Conservation (phyloP, 2,888 invertebrate species). For the Drosophila cognata region DNA sequence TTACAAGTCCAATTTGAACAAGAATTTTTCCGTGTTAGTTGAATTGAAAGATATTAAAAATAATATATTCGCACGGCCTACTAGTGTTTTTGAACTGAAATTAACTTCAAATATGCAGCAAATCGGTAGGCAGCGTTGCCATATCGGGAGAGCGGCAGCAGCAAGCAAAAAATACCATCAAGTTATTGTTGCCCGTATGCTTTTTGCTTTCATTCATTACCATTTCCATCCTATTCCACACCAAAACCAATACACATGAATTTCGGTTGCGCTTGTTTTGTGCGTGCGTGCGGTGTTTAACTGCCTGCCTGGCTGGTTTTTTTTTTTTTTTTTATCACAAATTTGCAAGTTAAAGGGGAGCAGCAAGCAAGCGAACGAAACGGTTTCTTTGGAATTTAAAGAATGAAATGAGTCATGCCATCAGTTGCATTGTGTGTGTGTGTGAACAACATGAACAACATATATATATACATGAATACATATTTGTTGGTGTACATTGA, state of each 20-base stretch:
- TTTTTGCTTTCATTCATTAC: constrained; percentile 61
- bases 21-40: constrained; percentile 56
- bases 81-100: constrained; percentile 9
- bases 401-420: constrained; percentile 66
- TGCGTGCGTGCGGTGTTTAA: constrained; percentile 25
- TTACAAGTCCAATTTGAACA: constrained; percentile 51
- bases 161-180: constrained; percentile 3
- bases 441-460: not conserved
- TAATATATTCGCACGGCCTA: constrained; percentile 35
- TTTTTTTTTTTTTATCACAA: constrained; percentile 30
- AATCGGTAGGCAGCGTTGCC: constrained; percentile 36
- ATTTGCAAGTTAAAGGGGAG: constrained; percentile 45
- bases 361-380: constrained; percentile 21
- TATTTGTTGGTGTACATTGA: constrained; percentile 14
- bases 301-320: constrained; percentile 33
- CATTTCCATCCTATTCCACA: constrained; percentile 41
- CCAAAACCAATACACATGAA: constrained; percentile 34
- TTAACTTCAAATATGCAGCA: not conserved
- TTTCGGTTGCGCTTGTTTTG: constrained; percentile 5
- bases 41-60: constrained; percentile 39
- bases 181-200: constrained; percentile 46
- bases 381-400: constrained; percentile 61
- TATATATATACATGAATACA: constrained; percentile 14
- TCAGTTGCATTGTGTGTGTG: constrained; percentile 28
- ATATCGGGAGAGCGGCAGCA: constrained; percentile 23